A percentile compares a stretch with the other conserved stretches of the same genome.
phyloP scores from a whole-genome alignment of 2,113 vertebrate genomes.

The Felis chaus region DNA sequence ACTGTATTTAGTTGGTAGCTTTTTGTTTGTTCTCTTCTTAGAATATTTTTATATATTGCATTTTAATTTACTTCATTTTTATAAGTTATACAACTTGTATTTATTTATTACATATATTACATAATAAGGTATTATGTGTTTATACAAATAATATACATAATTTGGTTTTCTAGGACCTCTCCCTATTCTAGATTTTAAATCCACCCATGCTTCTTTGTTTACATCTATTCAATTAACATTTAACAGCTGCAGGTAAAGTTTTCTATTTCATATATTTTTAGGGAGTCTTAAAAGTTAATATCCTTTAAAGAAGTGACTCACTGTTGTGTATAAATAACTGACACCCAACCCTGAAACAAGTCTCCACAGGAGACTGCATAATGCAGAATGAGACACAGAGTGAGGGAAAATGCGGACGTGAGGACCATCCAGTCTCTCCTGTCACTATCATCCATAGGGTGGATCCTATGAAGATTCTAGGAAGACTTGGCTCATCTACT shows the following conservation, averaged over 20 bases:
- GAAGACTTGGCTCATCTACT: background rate
- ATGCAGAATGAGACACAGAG: background rate
- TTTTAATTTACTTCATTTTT: background rate
- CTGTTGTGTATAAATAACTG: background rate
- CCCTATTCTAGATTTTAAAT: background rate
- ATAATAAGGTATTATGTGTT: background rate
- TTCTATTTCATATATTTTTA: constrained; percentile 11
- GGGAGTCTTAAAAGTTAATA: background rate
- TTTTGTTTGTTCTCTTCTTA: background rate
- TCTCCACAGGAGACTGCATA: background rate
- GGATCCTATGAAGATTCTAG: background rate
- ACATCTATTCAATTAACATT: background rate
- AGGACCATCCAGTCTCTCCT: background rate
- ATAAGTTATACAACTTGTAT: background rate
- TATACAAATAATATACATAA: background rate
- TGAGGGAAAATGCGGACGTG: background rate
- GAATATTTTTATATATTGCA: background rate
- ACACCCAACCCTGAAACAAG: background rate
- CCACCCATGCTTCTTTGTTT: background rate
- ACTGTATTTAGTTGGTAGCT: background rate
- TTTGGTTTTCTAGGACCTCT: background rate
- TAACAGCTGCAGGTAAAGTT: background rate
- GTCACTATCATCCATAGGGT: background rate
- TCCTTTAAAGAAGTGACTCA: background rate
- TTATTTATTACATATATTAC: background rate